Evolutionary conservation across 2,113 vertebrate species (phyloP).

Genomic region (Desmodus rotundus): DNA sequence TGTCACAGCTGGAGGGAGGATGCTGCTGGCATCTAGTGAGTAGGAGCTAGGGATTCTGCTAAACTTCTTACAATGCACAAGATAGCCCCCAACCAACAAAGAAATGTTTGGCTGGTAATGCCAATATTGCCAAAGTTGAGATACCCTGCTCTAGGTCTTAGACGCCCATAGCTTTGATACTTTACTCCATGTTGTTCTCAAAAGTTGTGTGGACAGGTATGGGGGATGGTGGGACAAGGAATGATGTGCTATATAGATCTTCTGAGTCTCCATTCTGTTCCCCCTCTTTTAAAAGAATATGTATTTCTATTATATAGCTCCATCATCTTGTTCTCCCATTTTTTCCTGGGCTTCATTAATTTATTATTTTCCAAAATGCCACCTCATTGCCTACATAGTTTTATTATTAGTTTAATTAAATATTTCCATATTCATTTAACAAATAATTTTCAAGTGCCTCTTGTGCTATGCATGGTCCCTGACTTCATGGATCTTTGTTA

Average conservation of each 20-base stretch:
- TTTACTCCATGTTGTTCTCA: not conserved
- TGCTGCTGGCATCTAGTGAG: not conserved
- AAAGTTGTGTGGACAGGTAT: not conserved
- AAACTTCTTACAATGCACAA: not conserved
- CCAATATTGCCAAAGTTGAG: not conserved
- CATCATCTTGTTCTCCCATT: not conserved
- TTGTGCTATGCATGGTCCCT: not conserved
- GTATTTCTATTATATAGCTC: not conserved
- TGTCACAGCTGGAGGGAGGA: not conserved
- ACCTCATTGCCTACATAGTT: not conserved
- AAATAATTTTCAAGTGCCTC: not conserved
- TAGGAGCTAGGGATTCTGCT: not conserved
- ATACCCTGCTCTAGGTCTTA: not conserved
- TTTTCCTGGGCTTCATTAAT: not conserved
- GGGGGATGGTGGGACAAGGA: not conserved
- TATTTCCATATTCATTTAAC: not conserved
- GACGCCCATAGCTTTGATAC: not conserved
- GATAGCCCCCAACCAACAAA: not conserved
- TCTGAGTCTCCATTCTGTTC: not conserved
- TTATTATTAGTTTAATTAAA: not conserved
- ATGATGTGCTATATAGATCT: not conserved
- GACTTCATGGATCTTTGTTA: not conserved
- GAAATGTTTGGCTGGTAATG: not conserved
- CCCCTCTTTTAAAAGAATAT: not conserved
- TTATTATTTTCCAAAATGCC: not conserved